Evolutionary conservation across 2,797 vertebrate species (phyloP), one percentile per base, ranked within the genome.

Genomic region (Cossypha polioptera): DNA sequence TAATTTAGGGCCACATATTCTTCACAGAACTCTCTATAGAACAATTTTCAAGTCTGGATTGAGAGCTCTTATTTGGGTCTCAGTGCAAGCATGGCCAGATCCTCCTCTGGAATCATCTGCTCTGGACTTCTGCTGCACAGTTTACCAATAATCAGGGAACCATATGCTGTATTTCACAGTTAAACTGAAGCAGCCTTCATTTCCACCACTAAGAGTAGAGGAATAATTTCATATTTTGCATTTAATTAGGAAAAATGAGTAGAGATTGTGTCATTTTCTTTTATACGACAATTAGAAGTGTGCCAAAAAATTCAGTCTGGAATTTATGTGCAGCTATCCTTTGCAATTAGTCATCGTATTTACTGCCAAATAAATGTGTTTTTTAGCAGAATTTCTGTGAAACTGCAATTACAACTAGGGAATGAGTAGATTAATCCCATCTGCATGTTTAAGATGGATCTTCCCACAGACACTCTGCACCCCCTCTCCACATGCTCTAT

Each of bases 161-260:
- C 80, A 76, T 92, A 93, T 87, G 94, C 54, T 86, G 42, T 40
- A 63, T 69, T 84, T 86, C 71, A 35, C 59, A 89, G 43, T 67
- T 86, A 91, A 71, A 51, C 68, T 72, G 50, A 78, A 95, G 96
- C 54, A 92, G 35, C 78, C 75, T 84, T 75, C 16, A 58, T 86
- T 92, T 86, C n/a, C 69, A 86, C 69, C 2, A 8, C 31, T 79
- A 94, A 84, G 36, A 90, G 45, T 68, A 74, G 72, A 72, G 59
- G 45, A 91, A 94, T 95, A 91, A 95, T 88, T 73, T 92, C 16
- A 66, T 92, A 71, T 95, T 92, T 91, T 72, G 36, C 33, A 77
- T 93, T 88, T 94, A 93, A 95, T 96, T 96, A 86, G 78, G 75
- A 96, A 94, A 96, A 95, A 95, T 76, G 19, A 88, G 87, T 92